phyloP scores from a whole-genome alignment of 1,140 invertebrate genomes.

The Zophobas atratus region DNA sequence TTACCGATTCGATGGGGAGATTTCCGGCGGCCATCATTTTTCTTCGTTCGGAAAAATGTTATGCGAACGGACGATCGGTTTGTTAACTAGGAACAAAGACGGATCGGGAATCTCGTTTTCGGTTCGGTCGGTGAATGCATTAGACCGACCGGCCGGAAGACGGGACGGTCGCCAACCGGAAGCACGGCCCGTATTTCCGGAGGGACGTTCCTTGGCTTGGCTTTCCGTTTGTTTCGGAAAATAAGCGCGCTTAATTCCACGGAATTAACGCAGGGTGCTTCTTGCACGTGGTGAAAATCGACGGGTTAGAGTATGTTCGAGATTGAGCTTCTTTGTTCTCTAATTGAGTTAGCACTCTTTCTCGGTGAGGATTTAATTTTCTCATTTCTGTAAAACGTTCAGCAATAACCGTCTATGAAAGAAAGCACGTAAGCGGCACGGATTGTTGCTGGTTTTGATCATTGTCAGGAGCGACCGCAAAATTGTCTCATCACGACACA shows the following conservation, averaged over 20 bases:
- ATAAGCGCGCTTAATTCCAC: slow-evolving; percentile 17
- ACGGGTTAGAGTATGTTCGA: no score
- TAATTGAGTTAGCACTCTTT: no score
- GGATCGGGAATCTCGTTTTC: slow-evolving; percentile 20
- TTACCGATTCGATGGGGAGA: slow-evolving; percentile 4
- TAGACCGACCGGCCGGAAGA: slow-evolving; percentile 42
- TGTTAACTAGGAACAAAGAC: slow-evolving; percentile 35
- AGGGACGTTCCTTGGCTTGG: slow-evolving; percentile 38
- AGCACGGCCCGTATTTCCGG: slow-evolving; percentile 48
- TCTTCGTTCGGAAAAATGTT: neutral
- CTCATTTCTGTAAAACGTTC: no score
- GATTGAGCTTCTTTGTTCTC: no score
- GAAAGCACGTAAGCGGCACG: no score
- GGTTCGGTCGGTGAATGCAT: slow-evolving; percentile 12
- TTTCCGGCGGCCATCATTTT: slow-evolving; percentile 8
- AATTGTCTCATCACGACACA: no score
- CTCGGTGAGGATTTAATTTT: no score
- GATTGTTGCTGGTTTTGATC: no score
- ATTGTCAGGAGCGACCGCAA: no score
- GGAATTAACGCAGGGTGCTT: slow-evolving; percentile 3
- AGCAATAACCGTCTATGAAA: no score
- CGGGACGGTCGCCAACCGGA: slow-evolving; percentile 35
- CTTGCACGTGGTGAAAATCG: no score
- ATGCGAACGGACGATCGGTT: neutral
- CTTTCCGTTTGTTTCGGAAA: slow-evolving; percentile 47